Evolutionary conservation across 2,888 invertebrate species (phyloP), one percentile per base, ranked within the genome.

Genomic region (Drosophila merina): DNA sequence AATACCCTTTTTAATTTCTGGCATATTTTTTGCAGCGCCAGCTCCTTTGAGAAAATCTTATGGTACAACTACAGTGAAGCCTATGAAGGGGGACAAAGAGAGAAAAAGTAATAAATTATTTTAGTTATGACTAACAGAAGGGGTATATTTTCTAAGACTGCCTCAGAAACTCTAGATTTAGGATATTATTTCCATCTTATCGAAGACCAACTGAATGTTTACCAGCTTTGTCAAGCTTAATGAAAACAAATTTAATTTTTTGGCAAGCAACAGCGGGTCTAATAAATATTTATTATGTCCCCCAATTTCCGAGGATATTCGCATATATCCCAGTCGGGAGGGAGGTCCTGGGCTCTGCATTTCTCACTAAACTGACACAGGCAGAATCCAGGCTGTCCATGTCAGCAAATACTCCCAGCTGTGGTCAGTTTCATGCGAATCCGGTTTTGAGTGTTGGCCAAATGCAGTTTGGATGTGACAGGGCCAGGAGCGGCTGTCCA

Each of bases 211-310:
- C 68, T 69, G 38, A 68, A 67, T 67, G 62, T 75, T 74, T 57
- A 45, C 40, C 38, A 50, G 60, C 66, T 77, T 79, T 76, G 76
- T 71, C 73, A 57, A 72, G 62, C 67, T 56, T 86, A 86, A 86
- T 86, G 71, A 86, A 82, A 82, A 82, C 86, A 79, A 85, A 84
- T 88, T 86, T 69, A 84, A 77, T 86, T 85, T 73, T 42, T 74
- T 70, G 59, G 74, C 75, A 48, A 50, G 52, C 64, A 48, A 55
- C 60, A 48, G 52, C 66, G 38, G 38, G 64, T 33, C 77, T 81
- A 82, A 82, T 82, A 81, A 82, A 82, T 82, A 82, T 87, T 87
- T 87, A 85, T 82, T 83, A 75, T 72, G 59, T 70, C 55, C 45
- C 48, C 42, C 63, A 71, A 68, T 57, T 38, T 49, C 31, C 40